A percentile compares a stretch with the other conserved stretches of the same genome.
Evolutionary conservation across 2,888 invertebrate genomes (phyloP).

Genomic region (Plebejus argus): DNA sequence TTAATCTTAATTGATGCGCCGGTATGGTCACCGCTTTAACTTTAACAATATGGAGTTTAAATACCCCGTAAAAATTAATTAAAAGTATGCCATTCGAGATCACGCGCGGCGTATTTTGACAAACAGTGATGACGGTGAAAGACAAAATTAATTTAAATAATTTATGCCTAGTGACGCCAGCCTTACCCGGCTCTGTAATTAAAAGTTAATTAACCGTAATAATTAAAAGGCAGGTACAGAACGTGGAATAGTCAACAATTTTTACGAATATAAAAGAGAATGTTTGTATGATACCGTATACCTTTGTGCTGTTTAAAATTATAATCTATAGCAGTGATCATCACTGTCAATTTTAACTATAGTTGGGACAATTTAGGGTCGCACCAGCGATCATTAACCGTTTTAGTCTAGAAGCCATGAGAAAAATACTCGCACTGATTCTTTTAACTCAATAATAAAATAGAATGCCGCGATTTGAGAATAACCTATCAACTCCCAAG

Average conservation of each 20-base stretch:
- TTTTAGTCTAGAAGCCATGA: too few relatives aligned
- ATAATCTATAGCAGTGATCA: too few relatives aligned
- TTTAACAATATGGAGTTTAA: not conserved
- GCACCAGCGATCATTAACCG: too few relatives aligned
- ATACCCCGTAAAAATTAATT: constrained; percentile 19
- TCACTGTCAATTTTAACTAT: too few relatives aligned
- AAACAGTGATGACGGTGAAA: not conserved
- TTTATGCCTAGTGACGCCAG: not conserved
- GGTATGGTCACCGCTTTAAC: not conserved
- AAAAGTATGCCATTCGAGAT: constrained; percentile 20
- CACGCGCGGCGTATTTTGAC: constrained; percentile 9
- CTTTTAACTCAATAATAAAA: too few relatives aligned
- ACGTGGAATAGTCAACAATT: not conserved
- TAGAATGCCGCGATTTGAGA: too few relatives aligned
- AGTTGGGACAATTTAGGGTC: too few relatives aligned
- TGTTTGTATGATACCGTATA: not conserved
- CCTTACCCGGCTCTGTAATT: not conserved
- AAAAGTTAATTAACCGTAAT: constrained; percentile 16
- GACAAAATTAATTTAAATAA: constrained; percentile 15
- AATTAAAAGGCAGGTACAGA: constrained; percentile 15
- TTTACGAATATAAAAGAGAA: not conserved
- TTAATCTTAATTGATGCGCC: not conserved
- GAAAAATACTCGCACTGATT: too few relatives aligned
- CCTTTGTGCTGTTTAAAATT: not conserved
- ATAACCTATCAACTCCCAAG: too few relatives aligned